Base-by-base conservation (phyloP, 2,888 invertebrate genomes). In the Idaea straminata region DNA sequence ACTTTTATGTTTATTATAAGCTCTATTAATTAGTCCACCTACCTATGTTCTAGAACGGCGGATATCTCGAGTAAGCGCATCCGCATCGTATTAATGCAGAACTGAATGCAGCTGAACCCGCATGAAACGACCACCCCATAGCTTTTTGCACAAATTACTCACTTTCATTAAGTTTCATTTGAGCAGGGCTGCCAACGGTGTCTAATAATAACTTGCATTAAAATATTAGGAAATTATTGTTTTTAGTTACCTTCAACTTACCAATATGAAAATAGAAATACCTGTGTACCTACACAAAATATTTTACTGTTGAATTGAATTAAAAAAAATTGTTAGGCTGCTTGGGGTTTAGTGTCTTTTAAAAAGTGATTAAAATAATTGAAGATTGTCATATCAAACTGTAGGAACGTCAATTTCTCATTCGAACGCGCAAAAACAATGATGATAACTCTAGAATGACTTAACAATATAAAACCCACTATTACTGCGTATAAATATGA, bases 21-120 rank as follows among this genome's bases (percentile, higher is more conserved):
- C 47, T 47, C 2, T 13, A 47, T 47, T 47, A 25, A 25, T 47
- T 47, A 47, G 3, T 10, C 13, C 7, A 13, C 13, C 13, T 13
- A 47, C 10, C 47, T 47, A 47, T 10, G 47, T 47, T 47, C 47
- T 47, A 68, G 61, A 64, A 65, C 63, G 72, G 68, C 69, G 72
- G 72, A 71, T 82, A 83, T 86, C 82, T 83, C 69, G 75, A 83
- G 82, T 75, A 80, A 82, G 80, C 72, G 77, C 83, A 84, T 87
- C 86, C 87, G 85, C 78, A 76, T 69, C 69, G 67, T 70, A 75
- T 75, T 71, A 77, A 80, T 82, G 86, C 85, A 75, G 84, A 86
- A 83, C 69, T 77, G 73, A 73, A 76, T 75, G 86, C 91, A 90
- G 91, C 89, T 90, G 91, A 83, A 84, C 91, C 91, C 91, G 91